Percentiles rank a stretch among this genome's conserved stretches.
Evolutionary conservation across 2,888 invertebrate genomes (phyloP).

Genomic region (Oegoconia quadripuncta): DNA sequence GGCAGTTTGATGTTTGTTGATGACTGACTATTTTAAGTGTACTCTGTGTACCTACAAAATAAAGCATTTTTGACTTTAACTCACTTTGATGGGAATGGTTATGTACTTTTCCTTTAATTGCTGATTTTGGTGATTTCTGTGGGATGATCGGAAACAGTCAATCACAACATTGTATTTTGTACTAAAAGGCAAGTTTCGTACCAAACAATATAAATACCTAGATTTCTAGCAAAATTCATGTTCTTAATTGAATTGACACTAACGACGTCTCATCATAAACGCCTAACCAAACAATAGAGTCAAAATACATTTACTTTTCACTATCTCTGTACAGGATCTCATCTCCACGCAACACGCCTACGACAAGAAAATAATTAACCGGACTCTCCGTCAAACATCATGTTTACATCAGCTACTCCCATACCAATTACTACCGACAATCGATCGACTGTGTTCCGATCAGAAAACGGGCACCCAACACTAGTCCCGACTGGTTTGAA

Average conservation of each 20-base stretch:
- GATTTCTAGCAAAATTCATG: too few species aligned
- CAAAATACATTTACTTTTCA: constrained; percentile 58
- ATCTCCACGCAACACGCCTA: constrained; percentile 63
- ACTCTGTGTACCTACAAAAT: too few species aligned
- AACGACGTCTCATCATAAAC: constrained; percentile 47
- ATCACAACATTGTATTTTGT: background rate
- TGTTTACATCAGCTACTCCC: constrained; percentile 75
- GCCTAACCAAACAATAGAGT: constrained; percentile 39
- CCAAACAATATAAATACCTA: background rate
- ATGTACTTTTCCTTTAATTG: too few species aligned
- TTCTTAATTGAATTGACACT: constrained; percentile 27
- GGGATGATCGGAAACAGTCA: background rate
- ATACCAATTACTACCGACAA: constrained; percentile 74
- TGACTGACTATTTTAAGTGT: too few species aligned
- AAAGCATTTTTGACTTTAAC: too few species aligned
- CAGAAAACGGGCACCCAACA: constrained; percentile 61
- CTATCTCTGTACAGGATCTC: constrained; percentile 58
- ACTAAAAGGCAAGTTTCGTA: background rate
- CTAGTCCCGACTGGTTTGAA: constrained; percentile 42
- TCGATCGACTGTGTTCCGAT: constrained; percentile 44
- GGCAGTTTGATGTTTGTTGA: too few species aligned
- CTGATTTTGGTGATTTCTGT: too few species aligned
- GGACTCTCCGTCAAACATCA: constrained; percentile 66
- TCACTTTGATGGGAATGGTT: too few species aligned
- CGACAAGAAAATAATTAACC: constrained; percentile 77